A percentile compares a stretch with the other conserved stretches of the same genome.
Conservation (phyloP, 2,888 invertebrate genomes). For the Nebria brevicollis region DNA sequence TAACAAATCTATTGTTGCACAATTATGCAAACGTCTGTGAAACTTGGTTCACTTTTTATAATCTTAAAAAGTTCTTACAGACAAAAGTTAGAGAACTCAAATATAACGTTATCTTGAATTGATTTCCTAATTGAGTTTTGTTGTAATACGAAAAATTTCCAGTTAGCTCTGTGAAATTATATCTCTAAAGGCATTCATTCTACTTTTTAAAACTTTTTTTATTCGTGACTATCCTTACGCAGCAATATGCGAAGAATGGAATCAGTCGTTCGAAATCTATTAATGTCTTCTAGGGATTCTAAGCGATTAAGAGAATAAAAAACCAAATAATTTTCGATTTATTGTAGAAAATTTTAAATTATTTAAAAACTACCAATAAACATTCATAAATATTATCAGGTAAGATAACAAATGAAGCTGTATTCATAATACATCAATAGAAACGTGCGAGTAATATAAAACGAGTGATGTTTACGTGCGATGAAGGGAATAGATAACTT, state of each 20-base stretch:
- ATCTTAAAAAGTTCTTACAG: neutral
- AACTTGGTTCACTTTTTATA: neutral
- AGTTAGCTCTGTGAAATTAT: neutral
- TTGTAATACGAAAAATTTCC: neutral
- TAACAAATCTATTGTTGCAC: neutral
- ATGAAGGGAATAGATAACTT: conserved; percentile 23
- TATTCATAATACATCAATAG: too few species aligned
- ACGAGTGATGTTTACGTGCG: neutral
- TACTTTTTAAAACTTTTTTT: neutral
- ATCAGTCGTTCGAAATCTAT: neutral
- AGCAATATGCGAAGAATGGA: neutral
- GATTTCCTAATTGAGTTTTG: neutral
- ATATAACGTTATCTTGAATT: neutral
- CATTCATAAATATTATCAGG: too few species aligned
- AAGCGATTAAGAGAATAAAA: too few species aligned
- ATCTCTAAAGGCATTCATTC: neutral
- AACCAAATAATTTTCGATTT: too few species aligned
- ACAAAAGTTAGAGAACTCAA: neutral
- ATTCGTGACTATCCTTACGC: neutral
- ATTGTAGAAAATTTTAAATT: too few species aligned
- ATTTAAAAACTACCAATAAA: too few species aligned
- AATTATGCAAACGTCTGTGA: neutral
- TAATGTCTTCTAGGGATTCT: neutral
- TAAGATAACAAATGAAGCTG: too few species aligned
- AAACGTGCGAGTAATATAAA: too few species aligned